phyloP scores from a whole-genome alignment of 2,888 invertebrate species.

The Oegoconia quadripuncta region DNA sequence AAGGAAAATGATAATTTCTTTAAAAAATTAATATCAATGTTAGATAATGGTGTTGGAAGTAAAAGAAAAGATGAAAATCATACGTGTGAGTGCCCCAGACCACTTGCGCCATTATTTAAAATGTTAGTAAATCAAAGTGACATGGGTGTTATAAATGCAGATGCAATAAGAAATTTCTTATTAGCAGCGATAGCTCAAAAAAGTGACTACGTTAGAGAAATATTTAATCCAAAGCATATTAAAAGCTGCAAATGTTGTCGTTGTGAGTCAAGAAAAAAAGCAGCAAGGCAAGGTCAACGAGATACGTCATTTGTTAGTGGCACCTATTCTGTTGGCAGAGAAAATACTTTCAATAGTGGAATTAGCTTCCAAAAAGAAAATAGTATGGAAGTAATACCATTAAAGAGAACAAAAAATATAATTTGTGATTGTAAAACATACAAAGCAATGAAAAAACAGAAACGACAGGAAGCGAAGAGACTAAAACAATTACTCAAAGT shows the following conservation, averaged over 20 bases:
- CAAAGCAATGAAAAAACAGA: not conserved
- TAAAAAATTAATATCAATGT: too few species aligned
- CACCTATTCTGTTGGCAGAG: too few species aligned
- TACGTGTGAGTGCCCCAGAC: not conserved
- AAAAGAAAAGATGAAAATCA: not conserved
- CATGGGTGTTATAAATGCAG: not conserved
- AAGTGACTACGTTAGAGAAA: too few species aligned
- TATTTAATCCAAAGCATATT: too few species aligned
- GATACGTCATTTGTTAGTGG: too few species aligned
- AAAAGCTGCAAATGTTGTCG: not conserved
- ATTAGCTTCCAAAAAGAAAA: too few species aligned
- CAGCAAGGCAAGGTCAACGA: too few species aligned
- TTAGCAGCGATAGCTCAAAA: too few species aligned
- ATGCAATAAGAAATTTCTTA: not conserved
- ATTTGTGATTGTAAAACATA: slow-evolving; percentile 3
- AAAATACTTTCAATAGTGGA: too few species aligned
- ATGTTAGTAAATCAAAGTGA: not conserved
- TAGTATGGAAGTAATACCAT: not conserved
- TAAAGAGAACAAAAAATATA: slow-evolving; percentile 9
- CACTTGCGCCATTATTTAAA: not conserved
- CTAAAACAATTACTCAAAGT: not conserved
- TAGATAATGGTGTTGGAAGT: too few species aligned
- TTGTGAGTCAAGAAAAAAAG: too few species aligned
- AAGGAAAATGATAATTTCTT: too few species aligned
- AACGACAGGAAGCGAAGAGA: not conserved